Evolutionary conservation across 2,113 vertebrate genomes (phyloP), one percentile per base, ranked within the genome.

Genomic region (Engraulis encrasicolus): DNA sequence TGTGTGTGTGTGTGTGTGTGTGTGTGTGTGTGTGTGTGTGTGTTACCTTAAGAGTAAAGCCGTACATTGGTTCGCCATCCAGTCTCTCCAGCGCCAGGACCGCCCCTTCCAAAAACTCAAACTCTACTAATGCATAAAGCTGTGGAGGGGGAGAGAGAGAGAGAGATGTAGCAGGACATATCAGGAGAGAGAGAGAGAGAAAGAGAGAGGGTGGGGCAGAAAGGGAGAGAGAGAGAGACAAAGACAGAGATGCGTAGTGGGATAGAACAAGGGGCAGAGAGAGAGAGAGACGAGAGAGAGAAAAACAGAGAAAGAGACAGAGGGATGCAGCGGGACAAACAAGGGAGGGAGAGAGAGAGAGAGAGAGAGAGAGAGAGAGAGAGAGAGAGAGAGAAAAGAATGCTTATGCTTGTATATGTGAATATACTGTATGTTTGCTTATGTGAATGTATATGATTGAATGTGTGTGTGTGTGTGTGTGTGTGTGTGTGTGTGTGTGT

Each of bases 41-140:
- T 45, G 40, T 45, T n/a, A 9, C 9, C 4, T 45, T 6, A 81
- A 81, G 36, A 36, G 61, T n/a, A 38, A 17, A 14, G 78, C 27
- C 78, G 82, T 45, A 61, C 66, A 66, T 27, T 74, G 2, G 80
- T 81, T 14, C 31, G 66, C 66, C 95, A 80, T 96, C 85, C 27
- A 97, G 88, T 20, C 87, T 90, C 38, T 96, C 93, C 52, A 97
- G 71, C 50, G 97, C 96, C 54, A 99, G 93, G 79, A 91, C 81
- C 19, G 97, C 96, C 87, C 95, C 96, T 90, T 99, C 97, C 71
- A 97, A 92, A 45, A 97, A 90, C 88, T 95, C 83, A 0, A 96
- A 99, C 0, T 95, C 93, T 1, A 97, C 89, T 82, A 95, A 92
- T 20, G 97, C 92, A 49, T 97, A 94, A 0, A 96, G 92, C 97